phyloP scores from a whole-genome alignment of 2,888 invertebrate genomes.

The Tryphoninae sp. region DNA sequence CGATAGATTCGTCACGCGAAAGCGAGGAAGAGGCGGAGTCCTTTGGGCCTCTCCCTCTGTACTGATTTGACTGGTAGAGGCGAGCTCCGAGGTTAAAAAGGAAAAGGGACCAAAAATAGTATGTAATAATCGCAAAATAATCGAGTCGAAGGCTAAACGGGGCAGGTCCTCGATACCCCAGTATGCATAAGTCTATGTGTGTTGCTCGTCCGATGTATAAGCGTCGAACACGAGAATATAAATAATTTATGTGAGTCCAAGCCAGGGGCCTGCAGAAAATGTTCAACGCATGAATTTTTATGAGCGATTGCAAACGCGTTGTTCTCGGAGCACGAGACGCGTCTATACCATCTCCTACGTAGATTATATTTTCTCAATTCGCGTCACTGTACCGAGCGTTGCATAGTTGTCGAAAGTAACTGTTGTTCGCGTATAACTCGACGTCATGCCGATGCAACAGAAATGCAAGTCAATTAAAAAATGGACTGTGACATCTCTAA shows the following conservation, averaged over 20 bases:
- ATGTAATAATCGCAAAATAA: conserved; percentile 65
- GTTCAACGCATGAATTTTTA: conserved; percentile 68
- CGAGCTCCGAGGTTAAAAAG: conserved; percentile 5
- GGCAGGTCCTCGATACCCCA: conserved; percentile 32
- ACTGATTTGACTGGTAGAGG: conserved; percentile 10
- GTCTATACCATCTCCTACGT: conserved; percentile 45
- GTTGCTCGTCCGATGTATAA: conserved; percentile 55
- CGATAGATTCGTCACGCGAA: conserved; percentile 65
- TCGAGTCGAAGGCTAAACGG: conserved; percentile 54
- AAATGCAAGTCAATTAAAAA: conserved; percentile 51
- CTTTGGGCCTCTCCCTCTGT: conserved; percentile 16
- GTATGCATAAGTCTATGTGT: conserved; percentile 23
- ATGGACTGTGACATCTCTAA: no score
- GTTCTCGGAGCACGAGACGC: conserved; percentile 42
- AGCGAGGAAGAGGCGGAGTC: conserved; percentile 47
- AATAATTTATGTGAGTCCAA: conserved; percentile 67
- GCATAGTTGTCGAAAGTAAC: conserved; percentile 27
- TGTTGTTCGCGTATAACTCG: not conserved
- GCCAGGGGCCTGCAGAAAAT: conserved; percentile 48
- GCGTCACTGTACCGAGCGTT: conserved; percentile 34
- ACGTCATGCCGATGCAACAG: conserved; percentile 12
- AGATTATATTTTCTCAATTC: conserved; percentile 52
- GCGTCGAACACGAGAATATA: conserved; percentile 65
- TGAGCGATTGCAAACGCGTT: conserved; percentile 63
- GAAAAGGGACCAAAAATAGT: conserved; percentile 49